A percentile compares a stretch with the other conserved stretches of the same genome.
These are phyloP conservation scores for Lucinisca nassula DNA, from an alignment of 2,888 invertebrate genomes.

Conservation along the genomic window DNA sequence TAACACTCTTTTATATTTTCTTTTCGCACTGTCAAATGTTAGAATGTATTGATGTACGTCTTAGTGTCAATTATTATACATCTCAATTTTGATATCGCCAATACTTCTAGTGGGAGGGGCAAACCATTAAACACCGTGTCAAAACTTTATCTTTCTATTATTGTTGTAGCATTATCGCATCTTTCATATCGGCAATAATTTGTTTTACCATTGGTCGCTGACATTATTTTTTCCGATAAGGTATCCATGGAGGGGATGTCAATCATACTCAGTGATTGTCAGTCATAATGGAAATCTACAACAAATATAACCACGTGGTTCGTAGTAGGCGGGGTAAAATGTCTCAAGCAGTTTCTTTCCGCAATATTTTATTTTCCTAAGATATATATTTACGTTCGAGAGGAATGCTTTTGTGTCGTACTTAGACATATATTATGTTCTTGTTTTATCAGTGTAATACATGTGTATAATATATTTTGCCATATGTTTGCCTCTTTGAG, in stretches of 20 bases:
- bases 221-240: slow-evolving; percentile 60
- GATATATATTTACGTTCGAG: neutral
- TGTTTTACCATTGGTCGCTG: slow-evolving; percentile 76
- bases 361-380: neutral
- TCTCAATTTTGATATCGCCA: slow-evolving; percentile 27
- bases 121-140: slow-evolving; percentile 65
- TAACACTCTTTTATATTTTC: slow-evolving; percentile 50
- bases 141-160: slow-evolving; percentile 72
- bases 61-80: slow-evolving; percentile 60
- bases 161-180: slow-evolving; percentile 59
- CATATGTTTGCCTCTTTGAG: too few relatives aligned
- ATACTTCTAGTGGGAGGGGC: slow-evolving; percentile 69
- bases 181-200: slow-evolving; percentile 63
- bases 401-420: neutral
- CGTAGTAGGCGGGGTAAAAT: neutral
- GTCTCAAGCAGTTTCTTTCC: neutral
- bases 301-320: neutral
- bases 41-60: slow-evolving; percentile 55
- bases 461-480: too few relatives aligned
- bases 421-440: neutral
- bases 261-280: slow-evolving; percentile 62
- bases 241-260: slow-evolving; percentile 67
- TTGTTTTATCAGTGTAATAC: neutral
- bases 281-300: slow-evolving; percentile 47
- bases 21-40: slow-evolving; percentile 61